Conservation (phyloP, 30 jellyfish, hydroid and myxozoan species). For the Pelagia noctiluca region DNA sequence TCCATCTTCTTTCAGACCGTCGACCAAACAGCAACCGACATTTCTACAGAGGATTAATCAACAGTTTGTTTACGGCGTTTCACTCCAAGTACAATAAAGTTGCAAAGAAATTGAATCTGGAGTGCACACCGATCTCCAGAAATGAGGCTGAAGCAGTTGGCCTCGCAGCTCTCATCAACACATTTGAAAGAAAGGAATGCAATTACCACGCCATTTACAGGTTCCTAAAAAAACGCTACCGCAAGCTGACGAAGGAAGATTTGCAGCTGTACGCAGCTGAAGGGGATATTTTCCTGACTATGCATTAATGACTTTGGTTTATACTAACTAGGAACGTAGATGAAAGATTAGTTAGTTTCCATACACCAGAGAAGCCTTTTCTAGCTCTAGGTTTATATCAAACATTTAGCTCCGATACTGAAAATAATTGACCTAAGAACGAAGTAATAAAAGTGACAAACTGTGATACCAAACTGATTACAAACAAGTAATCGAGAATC, state of each 20-base stretch:
- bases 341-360: no score
- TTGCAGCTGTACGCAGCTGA: neutral
- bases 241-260: neutral
- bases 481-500: no score
- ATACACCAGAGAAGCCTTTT: no score
- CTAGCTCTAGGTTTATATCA: no score
- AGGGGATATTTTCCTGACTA: neutral
- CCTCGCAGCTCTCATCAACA: constrained; percentile 40
- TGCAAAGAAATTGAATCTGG: constrained; percentile 15
- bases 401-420: no score
- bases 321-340: no score
- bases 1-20: constrained; percentile 40
- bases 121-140: constrained; percentile 9
- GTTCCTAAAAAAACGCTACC: neutral
- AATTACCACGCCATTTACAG: constrained; percentile 22
- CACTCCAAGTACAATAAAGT: constrained; percentile 49
- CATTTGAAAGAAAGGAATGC: constrained; percentile 9
- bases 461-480: no score
- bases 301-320: no score
- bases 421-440: no score
- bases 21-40: constrained; percentile 43
- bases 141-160: constrained; percentile 6
- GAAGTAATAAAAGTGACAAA: no score
- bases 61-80: constrained; percentile 53
- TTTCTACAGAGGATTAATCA: constrained; percentile 29